phyloP scores from a whole-genome alignment of 1,140 invertebrate genomes.

The Trichogramma pretiosum region DNA sequence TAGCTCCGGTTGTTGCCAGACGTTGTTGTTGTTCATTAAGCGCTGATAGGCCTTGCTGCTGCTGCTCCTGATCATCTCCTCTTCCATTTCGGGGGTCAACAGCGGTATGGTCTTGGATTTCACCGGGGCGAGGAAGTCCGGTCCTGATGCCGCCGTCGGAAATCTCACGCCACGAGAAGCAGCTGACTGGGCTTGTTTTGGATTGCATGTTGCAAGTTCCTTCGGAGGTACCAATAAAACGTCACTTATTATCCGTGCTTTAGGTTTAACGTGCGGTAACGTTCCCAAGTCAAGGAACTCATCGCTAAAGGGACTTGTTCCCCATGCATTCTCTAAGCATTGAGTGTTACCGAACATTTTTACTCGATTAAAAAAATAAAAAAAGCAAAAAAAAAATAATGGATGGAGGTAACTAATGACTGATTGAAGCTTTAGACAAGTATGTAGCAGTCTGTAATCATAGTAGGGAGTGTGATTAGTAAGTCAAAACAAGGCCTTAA shows the following conservation, averaged over 20 bases:
- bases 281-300: neutral
- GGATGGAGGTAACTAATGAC: too few relatives aligned
- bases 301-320: neutral
- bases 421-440: too few relatives aligned
- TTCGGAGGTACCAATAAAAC: constrained; percentile 6
- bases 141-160: constrained; percentile 17
- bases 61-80: constrained; percentile 17
- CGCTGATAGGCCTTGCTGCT: neutral
- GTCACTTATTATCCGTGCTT: neutral
- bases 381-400: too few relatives aligned
- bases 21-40: neutral
- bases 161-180: constrained; percentile 43
- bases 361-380: too few relatives aligned
- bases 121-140: constrained; percentile 21
- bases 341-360: too few relatives aligned
- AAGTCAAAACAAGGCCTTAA: too few relatives aligned
- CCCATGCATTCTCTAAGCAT: neutral
- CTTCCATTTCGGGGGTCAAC: constrained; percentile 28
- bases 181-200: constrained; percentile 29
- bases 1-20: too few relatives aligned
- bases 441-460: too few relatives aligned
- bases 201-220: constrained; percentile 36
- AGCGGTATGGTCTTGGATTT: constrained; percentile 25
- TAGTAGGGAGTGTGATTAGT: too few relatives aligned
- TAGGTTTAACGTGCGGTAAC: neutral